A percentile compares a stretch with the other conserved stretches of the same genome.
phyloP scores from a whole-genome alignment of 2,888 invertebrate species.

The Hypercompe scribonia region DNA sequence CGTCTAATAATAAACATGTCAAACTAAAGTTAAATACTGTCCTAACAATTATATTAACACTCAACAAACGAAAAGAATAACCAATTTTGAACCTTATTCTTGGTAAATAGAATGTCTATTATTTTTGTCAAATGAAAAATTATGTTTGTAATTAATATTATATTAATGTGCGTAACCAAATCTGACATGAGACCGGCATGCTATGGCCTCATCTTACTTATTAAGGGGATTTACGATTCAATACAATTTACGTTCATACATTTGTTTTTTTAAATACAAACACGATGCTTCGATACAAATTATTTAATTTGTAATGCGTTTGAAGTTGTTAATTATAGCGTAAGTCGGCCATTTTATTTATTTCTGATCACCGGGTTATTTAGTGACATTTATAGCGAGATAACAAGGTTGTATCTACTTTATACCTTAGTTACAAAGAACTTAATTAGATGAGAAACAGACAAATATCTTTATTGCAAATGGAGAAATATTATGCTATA shows the following conservation, averaged over 20 bases:
- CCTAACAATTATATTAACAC: slow-evolving; percentile 59
- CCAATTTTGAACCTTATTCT: slow-evolving; percentile 51
- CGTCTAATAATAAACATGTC: slow-evolving; percentile 85
- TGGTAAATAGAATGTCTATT: slow-evolving; percentile 34
- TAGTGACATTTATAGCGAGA: slow-evolving; percentile 68
- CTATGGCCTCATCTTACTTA: slow-evolving; percentile 74
- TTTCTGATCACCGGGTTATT: slow-evolving; percentile 60
- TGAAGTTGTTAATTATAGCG: slow-evolving; percentile 75
- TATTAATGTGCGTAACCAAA: slow-evolving; percentile 78
- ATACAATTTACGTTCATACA: slow-evolving; percentile 76
- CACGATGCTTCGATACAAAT: slow-evolving; percentile 78
- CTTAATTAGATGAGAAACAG: slow-evolving; percentile 24
- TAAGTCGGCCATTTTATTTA: slow-evolving; percentile 69
- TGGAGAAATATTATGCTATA: neutral
- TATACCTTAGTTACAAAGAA: slow-evolving; percentile 46
- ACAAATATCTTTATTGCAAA: neutral
- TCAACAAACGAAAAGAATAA: slow-evolving; percentile 18
- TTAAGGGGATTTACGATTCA: slow-evolving; percentile 79
- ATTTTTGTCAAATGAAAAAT: slow-evolving; percentile 20
- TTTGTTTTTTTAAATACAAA: slow-evolving; percentile 77
- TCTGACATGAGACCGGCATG: slow-evolving; percentile 80
- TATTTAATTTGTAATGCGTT: slow-evolving; percentile 82
- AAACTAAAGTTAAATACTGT: slow-evolving; percentile 77
- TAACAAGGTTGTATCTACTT: slow-evolving; percentile 64
- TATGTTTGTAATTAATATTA: slow-evolving; percentile 67